Evolutionary conservation across 2,888 invertebrate species (phyloP).

Genomic region (Drosophila fungiperda): DNA sequence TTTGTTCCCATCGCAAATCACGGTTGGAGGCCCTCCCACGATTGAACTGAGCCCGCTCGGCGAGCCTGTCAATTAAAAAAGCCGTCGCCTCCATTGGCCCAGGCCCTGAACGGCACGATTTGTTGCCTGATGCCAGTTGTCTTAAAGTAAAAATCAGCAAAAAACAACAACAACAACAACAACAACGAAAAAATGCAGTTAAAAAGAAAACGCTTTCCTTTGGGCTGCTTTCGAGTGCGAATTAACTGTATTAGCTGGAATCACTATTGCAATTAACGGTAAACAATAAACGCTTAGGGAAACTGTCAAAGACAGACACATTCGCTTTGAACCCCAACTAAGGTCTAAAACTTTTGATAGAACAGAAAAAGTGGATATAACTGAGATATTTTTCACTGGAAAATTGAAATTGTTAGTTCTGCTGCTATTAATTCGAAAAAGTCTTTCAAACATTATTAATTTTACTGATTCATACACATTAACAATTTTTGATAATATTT

Average conservation of each 20-base stretch:
- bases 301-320: slow-evolving; percentile 32
- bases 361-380: neutral
- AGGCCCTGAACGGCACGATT: slow-evolving; percentile 69
- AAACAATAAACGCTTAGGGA: slow-evolving; percentile 39
- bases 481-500: no score
- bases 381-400: neutral
- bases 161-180: neutral
- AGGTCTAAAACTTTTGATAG: slow-evolving; percentile 8
- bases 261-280: slow-evolving; percentile 61
- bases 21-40: slow-evolving; percentile 51
- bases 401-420: fast-evolving
- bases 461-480: neutral
- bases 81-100: slow-evolving; percentile 57
- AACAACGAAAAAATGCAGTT: slow-evolving; percentile 6
- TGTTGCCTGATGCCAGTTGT: slow-evolving; percentile 65
- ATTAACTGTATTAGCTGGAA: slow-evolving; percentile 70
- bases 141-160: slow-evolving; percentile 11
- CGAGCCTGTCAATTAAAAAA: slow-evolving; percentile 70
- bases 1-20: slow-evolving; percentile 45
- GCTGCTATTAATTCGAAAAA: neutral
- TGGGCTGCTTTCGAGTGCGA: slow-evolving; percentile 62
- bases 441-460: neutral
- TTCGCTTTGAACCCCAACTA: slow-evolving; percentile 5
- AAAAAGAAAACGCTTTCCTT: slow-evolving; percentile 42
- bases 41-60: slow-evolving; percentile 17